Evolutionary conservation across 2,797 vertebrate species (phyloP), one percentile per base, ranked within the genome.

Genomic region (Psittacula echo): DNA sequence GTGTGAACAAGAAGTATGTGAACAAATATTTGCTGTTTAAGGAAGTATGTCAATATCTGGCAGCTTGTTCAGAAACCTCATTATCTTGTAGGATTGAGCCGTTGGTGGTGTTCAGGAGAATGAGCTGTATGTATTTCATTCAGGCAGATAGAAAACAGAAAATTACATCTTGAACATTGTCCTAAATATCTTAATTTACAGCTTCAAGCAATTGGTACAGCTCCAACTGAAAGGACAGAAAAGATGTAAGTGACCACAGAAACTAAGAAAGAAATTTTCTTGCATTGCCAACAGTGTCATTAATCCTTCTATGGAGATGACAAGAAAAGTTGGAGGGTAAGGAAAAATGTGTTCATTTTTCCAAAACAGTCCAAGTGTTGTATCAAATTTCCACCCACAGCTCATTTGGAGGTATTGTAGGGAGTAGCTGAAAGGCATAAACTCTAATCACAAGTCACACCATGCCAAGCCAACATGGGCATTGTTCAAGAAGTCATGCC

Each of bases 121-220:
- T 53, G 53, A 71, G 51, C 56, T 86, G 34, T 24, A 61, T 0
- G 4, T 34, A 58, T 65, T 85, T 76, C 51, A 73, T 64, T 81
- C 79, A 93, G 47, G 44, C 44, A 91, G 74, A 79, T 1, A 86
- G 47, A 88, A 85, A 93, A 39, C 51, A 85, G 54, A 90, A 93
- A 91, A 81, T 24, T 34, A 60, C 39, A 84, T 94, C 44, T 26
- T 76, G 53, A 86, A 34, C 10, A 6, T 10, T 45, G 76, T 27
- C 54, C 81, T 20, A 91, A 87, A 51, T 76, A 84, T 21, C 85
- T 79, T 85, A 86, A 62, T 90, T 91, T 90, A 87, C n/a, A 72
- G 8, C 50, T 90, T 84, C 30, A 85, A 71, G 84, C 64, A 72
- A 79, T n/a, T 74, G 26, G 26, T 79, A 66, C 51, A 72, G 61